Conservation (phyloP, 2,888 invertebrate species). For the Aporophyla lueneburgensis region DNA sequence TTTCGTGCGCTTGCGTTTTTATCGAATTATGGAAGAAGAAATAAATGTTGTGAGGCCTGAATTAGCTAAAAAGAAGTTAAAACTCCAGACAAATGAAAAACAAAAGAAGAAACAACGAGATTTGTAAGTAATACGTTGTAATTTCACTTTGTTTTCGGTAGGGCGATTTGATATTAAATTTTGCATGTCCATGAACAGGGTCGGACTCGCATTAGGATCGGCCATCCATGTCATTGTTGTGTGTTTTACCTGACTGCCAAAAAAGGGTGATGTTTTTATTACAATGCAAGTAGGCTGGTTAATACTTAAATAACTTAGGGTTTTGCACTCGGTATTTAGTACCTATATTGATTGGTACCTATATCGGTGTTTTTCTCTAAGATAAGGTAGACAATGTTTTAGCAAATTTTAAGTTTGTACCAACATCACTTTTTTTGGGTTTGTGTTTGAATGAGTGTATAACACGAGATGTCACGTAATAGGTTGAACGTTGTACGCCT, state of each 20-base stretch:
- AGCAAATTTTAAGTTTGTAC: conserved; percentile 36
- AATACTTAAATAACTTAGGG: conserved; percentile 37
- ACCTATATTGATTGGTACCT: too few relatives aligned
- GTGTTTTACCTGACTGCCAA: conserved; percentile 41
- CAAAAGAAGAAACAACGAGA: conserved; percentile 29
- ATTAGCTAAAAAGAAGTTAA: conserved; percentile 44
- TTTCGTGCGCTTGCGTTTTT: conserved; percentile 40
- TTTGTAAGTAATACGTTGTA: conserved; percentile 33
- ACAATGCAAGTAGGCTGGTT: conserved; percentile 39
- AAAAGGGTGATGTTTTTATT: conserved; percentile 37
- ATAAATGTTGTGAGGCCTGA: conserved; percentile 40
- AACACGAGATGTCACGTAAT: conserved; percentile 29
- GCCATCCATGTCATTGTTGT: conserved; percentile 38
- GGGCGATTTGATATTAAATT: conserved; percentile 36
- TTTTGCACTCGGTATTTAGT: conserved; percentile 24
- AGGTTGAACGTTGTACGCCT: conserved; percentile 33
- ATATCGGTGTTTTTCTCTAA: conserved; percentile 29
- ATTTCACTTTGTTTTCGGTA: conserved; percentile 43
- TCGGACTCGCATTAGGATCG: conserved; percentile 28
- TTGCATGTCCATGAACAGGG: conserved; percentile 36
- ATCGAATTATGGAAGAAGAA: conserved; percentile 38
- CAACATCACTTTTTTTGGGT: conserved; percentile 38
- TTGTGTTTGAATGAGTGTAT: conserved; percentile 34
- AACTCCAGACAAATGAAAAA: conserved; percentile 39
- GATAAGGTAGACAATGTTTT: conserved; percentile 34